Evolutionary conservation across 2,113 vertebrate species (phyloP).

Genomic region (Oryzias woworae): DNA sequence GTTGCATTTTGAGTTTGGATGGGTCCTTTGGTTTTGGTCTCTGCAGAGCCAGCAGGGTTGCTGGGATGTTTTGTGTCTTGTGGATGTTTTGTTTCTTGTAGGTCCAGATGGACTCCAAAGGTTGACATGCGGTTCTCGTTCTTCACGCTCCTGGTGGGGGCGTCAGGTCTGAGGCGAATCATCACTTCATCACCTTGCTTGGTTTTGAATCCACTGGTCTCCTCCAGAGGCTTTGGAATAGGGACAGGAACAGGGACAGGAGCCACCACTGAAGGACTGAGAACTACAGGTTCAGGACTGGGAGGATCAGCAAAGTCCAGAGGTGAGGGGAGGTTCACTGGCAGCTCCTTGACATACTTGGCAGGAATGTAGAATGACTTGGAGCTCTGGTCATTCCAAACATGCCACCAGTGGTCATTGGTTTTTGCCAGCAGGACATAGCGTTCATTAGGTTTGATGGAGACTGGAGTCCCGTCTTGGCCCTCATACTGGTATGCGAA

Average conservation of each 20-base stretch:
- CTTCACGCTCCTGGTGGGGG: constrained; percentile 39
- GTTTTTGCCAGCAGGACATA: constrained; percentile 87
- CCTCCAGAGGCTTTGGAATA: constrained; percentile 51
- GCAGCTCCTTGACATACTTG: constrained; percentile 90
- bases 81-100: constrained; percentile 38
- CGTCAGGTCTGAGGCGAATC: constrained; percentile 59
- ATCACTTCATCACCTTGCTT: constrained; percentile 64
- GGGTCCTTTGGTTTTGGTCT: not conserved
- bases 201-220: constrained; percentile 16
- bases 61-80: constrained; percentile 33
- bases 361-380: constrained; percentile 92
- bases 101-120: constrained; percentile 69
- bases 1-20: constrained; percentile 16
- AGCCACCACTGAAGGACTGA: not conserved
- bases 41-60: not conserved
- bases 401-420: constrained; percentile 96
- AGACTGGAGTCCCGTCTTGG: constrained; percentile 83
- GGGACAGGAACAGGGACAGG: constrained; percentile 25
- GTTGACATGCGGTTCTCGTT: constrained; percentile 81
- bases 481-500: constrained; percentile 87
- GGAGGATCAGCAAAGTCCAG: constrained; percentile 58
- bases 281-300: constrained; percentile 12
- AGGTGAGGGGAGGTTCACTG: constrained; percentile 57
- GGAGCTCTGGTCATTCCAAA: constrained; percentile 72
- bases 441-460: constrained; percentile 91